Evolutionary conservation across 2,113 vertebrate species (phyloP).

Genomic region (Polypterus bichir): DNA sequence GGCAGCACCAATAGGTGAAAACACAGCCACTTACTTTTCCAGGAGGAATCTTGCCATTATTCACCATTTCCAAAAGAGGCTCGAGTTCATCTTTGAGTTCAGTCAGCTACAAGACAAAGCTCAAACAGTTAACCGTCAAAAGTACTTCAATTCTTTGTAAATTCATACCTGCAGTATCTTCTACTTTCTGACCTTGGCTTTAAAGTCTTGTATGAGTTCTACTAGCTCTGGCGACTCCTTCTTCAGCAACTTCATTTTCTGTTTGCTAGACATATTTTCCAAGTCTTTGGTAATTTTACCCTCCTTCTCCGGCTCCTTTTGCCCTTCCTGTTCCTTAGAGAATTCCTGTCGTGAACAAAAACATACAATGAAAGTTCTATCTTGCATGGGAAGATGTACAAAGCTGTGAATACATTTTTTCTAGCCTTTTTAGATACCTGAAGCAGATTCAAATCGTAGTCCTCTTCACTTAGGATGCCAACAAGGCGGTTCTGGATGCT

Average conservation of each 20-base stretch:
- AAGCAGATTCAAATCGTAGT: conserved; percentile 75
- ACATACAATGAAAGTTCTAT: background rate
- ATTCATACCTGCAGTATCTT: too few species aligned
- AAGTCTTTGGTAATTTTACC: conserved; percentile 75
- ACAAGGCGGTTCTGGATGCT: conserved; percentile 74
- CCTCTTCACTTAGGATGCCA: conserved; percentile 72
- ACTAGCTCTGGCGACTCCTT: conserved; percentile 88
- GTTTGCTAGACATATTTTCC: conserved; percentile 70
- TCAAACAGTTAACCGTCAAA: background rate
- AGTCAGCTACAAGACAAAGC: conserved; percentile 38
- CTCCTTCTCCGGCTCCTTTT: conserved; percentile 34
- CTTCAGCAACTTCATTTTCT: conserved; percentile 81
- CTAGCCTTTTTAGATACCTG: conserved; percentile 38
- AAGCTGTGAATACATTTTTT: background rate
- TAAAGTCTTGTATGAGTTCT: conserved; percentile 83
- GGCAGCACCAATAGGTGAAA: too few species aligned
- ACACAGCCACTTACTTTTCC: conserved; percentile 50
- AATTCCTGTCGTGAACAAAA: conserved; percentile 37
- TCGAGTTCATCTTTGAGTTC: conserved; percentile 77
- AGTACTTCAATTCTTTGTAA: background rate
- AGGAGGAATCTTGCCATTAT: conserved; percentile 53
- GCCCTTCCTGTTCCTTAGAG: conserved; percentile 32
- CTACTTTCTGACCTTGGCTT: conserved; percentile 51
- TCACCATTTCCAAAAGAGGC: conserved; percentile 71
- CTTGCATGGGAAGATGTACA: background rate